Percentiles rank a stretch among this genome's conserved stretches.
Conservation (phyloP, 92 coral and sea anemone species). For the Heteractis magnifica region DNA sequence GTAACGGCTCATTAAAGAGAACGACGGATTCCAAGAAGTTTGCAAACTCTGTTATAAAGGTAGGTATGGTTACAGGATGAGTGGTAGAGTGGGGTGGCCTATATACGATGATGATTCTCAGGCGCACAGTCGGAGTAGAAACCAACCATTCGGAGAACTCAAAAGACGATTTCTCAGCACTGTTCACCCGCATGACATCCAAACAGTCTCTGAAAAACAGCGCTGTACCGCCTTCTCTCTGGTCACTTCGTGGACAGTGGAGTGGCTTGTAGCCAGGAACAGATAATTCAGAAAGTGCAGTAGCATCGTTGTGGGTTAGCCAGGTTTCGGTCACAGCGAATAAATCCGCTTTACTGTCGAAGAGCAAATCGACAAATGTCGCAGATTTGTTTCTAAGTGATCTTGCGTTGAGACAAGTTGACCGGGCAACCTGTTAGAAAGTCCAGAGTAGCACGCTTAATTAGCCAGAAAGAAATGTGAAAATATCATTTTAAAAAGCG, state of each 20-base stretch:
- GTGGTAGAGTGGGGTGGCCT: slow-evolving; percentile 35
- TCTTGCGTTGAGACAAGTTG: background rate
- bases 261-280: background rate
- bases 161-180: background rate
- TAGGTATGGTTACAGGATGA: slow-evolving; percentile 25
- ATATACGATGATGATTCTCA: slow-evolving; percentile 25
- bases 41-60: slow-evolving; percentile 41
- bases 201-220: background rate
- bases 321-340: background rate
- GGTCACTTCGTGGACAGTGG: background rate
- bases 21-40: slow-evolving; percentile 31
- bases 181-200: background rate
- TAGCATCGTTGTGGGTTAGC: background rate
- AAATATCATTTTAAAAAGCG: no score
- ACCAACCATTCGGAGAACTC: slow-evolving; percentile 11
- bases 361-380: background rate
- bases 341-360: background rate
- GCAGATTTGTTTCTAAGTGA: background rate
- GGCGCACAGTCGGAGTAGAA: background rate
- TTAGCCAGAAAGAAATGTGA: no score
- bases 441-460: background rate
- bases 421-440: background rate
- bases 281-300: background rate
- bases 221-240: slow-evolving; percentile 1
- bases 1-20: slow-evolving; percentile 30